phyloP scores from a whole-genome alignment of 2,797 vertebrate genomes.

The Tympanoctomys barrerae region DNA sequence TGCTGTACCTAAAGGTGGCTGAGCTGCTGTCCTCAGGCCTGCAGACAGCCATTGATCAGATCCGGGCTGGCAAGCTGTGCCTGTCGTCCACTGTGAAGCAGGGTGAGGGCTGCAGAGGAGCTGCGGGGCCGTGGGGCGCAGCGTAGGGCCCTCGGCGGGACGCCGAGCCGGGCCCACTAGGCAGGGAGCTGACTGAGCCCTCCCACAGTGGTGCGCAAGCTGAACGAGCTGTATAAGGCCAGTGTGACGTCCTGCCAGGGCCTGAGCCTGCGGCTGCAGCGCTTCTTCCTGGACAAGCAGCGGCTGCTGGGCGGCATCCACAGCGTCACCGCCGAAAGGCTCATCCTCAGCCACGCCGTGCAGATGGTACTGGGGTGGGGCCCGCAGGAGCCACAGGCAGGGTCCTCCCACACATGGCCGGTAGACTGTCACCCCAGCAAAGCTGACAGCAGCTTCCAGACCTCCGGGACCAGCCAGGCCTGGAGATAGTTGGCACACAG shows the following conservation, averaged over 20 bases:
- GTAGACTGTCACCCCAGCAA: neutral
- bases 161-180: neutral
- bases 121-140: neutral
- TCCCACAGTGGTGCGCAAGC: conserved; percentile 92
- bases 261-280: conserved; percentile 94
- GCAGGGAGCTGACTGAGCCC: neutral
- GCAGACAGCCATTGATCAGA: conserved; percentile 94
- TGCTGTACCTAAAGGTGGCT: conserved; percentile 96
- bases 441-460: neutral
- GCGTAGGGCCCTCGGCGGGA: neutral
- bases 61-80: conserved; percentile 93
- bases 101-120: conserved; percentile 87
- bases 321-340: conserved; percentile 95
- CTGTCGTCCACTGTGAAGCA: conserved; percentile 96
- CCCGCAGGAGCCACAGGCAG: neutral
- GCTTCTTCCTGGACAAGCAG: conserved; percentile 97
- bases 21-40: conserved; percentile 95
- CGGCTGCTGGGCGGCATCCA: conserved; percentile 96
- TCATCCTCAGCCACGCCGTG: conserved; percentile 96
- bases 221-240: conserved; percentile 96
- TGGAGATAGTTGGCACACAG: neutral
- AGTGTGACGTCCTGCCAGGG: conserved; percentile 95
- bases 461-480: neutral
- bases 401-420: neutral
- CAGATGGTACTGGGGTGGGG: conserved; percentile 91